These are phyloP conservation scores for Acanthurus tractus DNA, from an alignment of 2,797 vertebrate genomes.

Conservation along the genomic window DNA sequence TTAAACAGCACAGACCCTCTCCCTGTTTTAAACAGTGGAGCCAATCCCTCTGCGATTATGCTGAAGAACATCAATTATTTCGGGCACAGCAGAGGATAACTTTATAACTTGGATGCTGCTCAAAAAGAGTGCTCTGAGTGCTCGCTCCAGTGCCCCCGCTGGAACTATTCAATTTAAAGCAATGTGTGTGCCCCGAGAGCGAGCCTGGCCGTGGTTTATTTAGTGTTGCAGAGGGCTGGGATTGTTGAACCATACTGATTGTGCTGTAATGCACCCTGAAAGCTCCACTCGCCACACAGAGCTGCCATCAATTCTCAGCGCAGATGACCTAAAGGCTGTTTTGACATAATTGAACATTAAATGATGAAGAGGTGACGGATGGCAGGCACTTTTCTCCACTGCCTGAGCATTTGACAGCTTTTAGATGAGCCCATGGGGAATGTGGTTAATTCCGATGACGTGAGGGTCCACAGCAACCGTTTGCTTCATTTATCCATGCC, in stretches of 20 bases:
- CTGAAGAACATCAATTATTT: slow-evolving; percentile 68
- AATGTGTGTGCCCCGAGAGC: slow-evolving; percentile 50
- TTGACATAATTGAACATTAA: slow-evolving; percentile 84
- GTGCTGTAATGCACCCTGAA: slow-evolving; percentile 73
- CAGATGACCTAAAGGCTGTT: slow-evolving; percentile 76
- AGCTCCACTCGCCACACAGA: slow-evolving; percentile 69
- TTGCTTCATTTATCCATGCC: slow-evolving; percentile 12
- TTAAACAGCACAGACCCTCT: slow-evolving; percentile 65
- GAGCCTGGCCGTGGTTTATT: slow-evolving; percentile 64
- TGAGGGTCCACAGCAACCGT: slow-evolving; percentile 42
- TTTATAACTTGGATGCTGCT: slow-evolving; percentile 62
- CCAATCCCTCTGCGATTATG: slow-evolving; percentile 59
- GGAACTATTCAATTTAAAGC: slow-evolving; percentile 68
- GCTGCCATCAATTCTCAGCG: slow-evolving; percentile 71
- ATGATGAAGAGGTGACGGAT: slow-evolving; percentile 77
- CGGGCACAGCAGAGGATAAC: slow-evolving; percentile 55
- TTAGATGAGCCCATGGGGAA: slow-evolving; percentile 57
- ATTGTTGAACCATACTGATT: slow-evolving; percentile 43
- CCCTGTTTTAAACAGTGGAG: slow-evolving; percentile 50
- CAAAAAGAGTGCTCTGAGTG: slow-evolving; percentile 48
- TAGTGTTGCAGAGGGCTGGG: slow-evolving; percentile 62
- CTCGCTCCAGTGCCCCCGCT: slow-evolving; percentile 47
- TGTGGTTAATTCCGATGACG: slow-evolving; percentile 43
- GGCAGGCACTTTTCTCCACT: slow-evolving; percentile 69
- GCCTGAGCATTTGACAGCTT: slow-evolving; percentile 72